These are phyloP conservation scores for Rhabdornis inornatus DNA, from an alignment of 2,113 vertebrate species.

Conservation along the genomic window DNA sequence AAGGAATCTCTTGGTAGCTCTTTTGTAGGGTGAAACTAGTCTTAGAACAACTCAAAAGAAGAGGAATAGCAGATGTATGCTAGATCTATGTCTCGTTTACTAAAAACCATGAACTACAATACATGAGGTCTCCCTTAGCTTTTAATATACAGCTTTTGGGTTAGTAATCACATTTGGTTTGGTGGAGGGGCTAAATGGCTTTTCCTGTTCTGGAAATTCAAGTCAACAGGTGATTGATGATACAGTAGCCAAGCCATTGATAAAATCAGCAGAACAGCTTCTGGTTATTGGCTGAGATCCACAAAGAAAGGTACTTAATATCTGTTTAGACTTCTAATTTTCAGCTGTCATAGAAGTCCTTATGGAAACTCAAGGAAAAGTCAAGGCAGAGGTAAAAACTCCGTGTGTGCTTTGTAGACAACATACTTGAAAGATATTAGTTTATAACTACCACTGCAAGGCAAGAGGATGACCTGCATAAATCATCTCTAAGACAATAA, in stretches of 20 bases:
- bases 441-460: neutral
- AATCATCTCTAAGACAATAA: neutral
- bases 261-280: neutral
- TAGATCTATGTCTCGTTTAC: neutral
- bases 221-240: neutral
- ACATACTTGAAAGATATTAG: neutral
- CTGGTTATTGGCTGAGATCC: neutral
- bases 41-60: neutral
- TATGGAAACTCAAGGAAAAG: neutral
- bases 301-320: neutral
- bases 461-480: neutral
- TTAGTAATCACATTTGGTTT: neutral
- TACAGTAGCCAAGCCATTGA: fast-evolving
- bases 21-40: neutral
- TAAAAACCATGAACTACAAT: neutral
- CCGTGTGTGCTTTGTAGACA: fast-evolving
- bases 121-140: neutral
- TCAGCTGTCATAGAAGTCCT: neutral
- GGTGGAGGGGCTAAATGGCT: neutral
- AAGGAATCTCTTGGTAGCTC: neutral
- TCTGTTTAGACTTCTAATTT: neutral
- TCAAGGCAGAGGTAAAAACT: neutral
- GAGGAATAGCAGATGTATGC: neutral
- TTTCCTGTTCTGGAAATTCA: neutral
- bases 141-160: neutral